Conservation (phyloP, 2,888 invertebrate species). For the Xylophagus ater region DNA sequence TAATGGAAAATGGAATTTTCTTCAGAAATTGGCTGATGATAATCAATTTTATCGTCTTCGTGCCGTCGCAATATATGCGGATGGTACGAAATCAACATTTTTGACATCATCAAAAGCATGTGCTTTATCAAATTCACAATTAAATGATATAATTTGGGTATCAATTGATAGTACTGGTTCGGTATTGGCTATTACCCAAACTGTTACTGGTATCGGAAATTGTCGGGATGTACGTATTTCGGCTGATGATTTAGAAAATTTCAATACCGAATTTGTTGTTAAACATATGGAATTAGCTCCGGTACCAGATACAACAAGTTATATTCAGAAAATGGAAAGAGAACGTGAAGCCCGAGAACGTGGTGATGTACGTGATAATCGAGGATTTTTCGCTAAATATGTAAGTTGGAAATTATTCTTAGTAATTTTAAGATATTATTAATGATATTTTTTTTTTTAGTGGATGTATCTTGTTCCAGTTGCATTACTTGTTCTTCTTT, state of each 20-base stretch:
- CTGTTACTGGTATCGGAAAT: slow-evolving; percentile 39
- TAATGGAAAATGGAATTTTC: slow-evolving; percentile 1
- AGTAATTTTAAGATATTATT: slow-evolving; percentile 14
- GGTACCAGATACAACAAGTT: slow-evolving; percentile 89
- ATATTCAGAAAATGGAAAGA: slow-evolving; percentile 84
- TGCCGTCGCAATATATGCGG: slow-evolving; percentile 54
- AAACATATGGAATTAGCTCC: slow-evolving; percentile 74
- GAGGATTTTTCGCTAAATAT: slow-evolving; percentile 96
- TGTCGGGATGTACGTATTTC: slow-evolving; percentile 27
- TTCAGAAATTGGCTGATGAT: slow-evolving; percentile 49
- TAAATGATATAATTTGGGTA: slow-evolving; percentile 67
- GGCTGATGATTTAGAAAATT: slow-evolving; percentile 41
- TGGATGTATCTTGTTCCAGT: slow-evolving; percentile 99
- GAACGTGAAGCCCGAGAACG: slow-evolving; percentile 83
- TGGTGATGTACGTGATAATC: slow-evolving; percentile 83
- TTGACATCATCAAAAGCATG: slow-evolving; percentile 73
- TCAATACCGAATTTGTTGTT: slow-evolving; percentile 69
- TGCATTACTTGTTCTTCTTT: slow-evolving; percentile 79
- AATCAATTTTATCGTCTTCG: slow-evolving; percentile 67
- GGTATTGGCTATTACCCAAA: slow-evolving; percentile 58
- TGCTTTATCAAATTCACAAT: slow-evolving; percentile 59
- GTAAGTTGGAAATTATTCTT: slow-evolving; percentile 48
- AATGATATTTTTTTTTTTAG: slow-evolving; percentile 46
- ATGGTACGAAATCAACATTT: slow-evolving; percentile 55
- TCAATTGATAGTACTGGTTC: slow-evolving; percentile 70